These are phyloP conservation scores for Percopsis transmontana DNA, from an alignment of 2,113 vertebrate genomes.

Conservation along the genomic window DNA sequence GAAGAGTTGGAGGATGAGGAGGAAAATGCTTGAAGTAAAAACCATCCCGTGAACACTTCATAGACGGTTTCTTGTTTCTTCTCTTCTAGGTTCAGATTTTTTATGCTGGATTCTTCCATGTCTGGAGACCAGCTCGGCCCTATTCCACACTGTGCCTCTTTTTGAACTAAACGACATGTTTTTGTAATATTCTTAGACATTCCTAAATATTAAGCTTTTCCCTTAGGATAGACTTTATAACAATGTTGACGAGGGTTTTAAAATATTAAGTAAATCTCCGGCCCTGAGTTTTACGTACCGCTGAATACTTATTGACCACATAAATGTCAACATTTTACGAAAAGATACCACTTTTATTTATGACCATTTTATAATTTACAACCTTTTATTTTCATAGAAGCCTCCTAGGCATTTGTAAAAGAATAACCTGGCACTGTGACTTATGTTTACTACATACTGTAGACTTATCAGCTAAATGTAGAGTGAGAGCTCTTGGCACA, in stretches of 20 bases:
- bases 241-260: constrained; percentile 8
- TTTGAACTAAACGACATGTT: constrained; percentile 3
- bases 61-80: constrained; percentile 1
- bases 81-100: background rate
- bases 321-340: constrained; percentile 8
- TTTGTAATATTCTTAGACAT: constrained; percentile 10
- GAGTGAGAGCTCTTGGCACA: background rate
- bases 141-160: constrained; percentile 51
- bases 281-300: background rate
- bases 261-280: constrained; percentile 18
- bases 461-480: background rate
- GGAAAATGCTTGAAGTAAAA: constrained; percentile 27
- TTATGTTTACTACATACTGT: background rate
- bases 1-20: constrained; percentile 79
- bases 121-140: constrained; percentile 7
- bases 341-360: constrained; percentile 20
- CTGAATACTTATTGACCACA: background rate
- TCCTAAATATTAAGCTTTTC: background rate
- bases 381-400: constrained; percentile 19
- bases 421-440: background rate
- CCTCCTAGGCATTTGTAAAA: background rate
- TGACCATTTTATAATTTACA: constrained; percentile 10
- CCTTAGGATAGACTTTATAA: constrained; percentile 16
- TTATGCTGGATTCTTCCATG: constrained; percentile 1
- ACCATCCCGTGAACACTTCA: background rate